Conservation (phyloP, 2,888 invertebrate genomes). For the Pyrrhosoma nymphula region DNA sequence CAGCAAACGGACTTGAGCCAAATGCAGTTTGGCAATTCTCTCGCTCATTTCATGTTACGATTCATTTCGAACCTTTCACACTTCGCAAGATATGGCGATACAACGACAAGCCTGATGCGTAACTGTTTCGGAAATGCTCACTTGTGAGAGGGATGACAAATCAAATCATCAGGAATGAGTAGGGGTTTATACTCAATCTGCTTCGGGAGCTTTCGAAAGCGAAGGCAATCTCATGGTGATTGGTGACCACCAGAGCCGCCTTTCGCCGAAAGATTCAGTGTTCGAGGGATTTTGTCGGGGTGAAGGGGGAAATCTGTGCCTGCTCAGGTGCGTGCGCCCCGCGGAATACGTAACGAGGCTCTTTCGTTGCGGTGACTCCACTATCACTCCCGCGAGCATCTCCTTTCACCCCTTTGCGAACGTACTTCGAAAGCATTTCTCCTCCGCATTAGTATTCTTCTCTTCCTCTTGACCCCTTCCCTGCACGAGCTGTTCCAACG, state of each 20-base stretch:
- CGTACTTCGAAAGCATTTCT: constrained; percentile 20
- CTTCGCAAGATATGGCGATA: too few relatives aligned
- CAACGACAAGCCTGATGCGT: too few relatives aligned
- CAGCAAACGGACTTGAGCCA: too few relatives aligned
- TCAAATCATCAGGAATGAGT: neutral
- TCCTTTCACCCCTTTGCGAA: neutral
- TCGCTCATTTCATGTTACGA: too few relatives aligned
- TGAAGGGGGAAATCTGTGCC: neutral
- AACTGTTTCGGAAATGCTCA: too few relatives aligned
- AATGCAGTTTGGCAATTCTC: too few relatives aligned
- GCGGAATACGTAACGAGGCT: neutral
- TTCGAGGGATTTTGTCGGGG: neutral
- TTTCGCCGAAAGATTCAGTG: neutral
- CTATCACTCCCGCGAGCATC: neutral
- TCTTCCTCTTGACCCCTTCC: neutral
- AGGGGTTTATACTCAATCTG: neutral
- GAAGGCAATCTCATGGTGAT: neutral
- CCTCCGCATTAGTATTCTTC: constrained; percentile 5
- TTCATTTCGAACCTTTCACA: too few relatives aligned
- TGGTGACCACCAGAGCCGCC: neutral
- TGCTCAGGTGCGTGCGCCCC: neutral
- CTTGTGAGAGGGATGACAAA: neutral
- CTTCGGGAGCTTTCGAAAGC: neutral
- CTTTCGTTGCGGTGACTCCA: neutral
- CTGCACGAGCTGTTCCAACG: neutral